Evolutionary conservation across 2,797 vertebrate genomes (phyloP), one percentile per base, ranked within the genome.

Genomic region (Emydoidea blandingii): DNA sequence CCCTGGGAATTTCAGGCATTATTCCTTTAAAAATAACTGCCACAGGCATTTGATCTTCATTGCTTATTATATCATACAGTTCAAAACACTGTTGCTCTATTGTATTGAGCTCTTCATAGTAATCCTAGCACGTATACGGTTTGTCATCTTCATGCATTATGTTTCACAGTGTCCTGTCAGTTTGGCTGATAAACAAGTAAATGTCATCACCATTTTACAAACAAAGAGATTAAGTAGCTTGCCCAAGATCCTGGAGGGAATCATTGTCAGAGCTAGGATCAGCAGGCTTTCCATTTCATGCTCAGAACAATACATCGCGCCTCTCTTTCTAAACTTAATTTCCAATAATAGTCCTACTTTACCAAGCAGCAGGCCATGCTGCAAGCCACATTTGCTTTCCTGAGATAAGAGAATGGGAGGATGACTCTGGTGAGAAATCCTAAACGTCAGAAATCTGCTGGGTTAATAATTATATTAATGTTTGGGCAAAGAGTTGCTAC

Each of bases 161-260:
- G 93, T 92, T 94, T 83, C 74, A 57, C 52, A 93, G 72, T 23
- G 79, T 83, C 37, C 91, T 89, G 34, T 89, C 80, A 93, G 87
- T 90, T 79, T 83, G 68, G 50, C 50, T 2, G 1, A n/a, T 52
- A 78, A 91, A 87, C 12, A 83, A 65, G 47, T 53, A 5, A 37
- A 50, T 83, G 44, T 27, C 81, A 47, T 79, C 81, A 65, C 23
- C 23, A 21, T 85, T 87, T 79, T 65, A 79, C 56, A 95, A 83
- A 50, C 72, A 81, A 91, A 79, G 52, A 84, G 44, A 89, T 84
- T 29, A 34, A 93, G 74, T 80, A 29, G 54, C 83, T 90, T 81
- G 87, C 29, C 2, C 79, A 78, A 86, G 87, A 72, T 76, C 57
- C 68, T 41, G 16, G 44, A 80, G 50, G 79, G 23, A 92, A 87